Base-by-base conservation (phyloP, 2,797 vertebrate species). In the Gobio occitaniae region DNA sequence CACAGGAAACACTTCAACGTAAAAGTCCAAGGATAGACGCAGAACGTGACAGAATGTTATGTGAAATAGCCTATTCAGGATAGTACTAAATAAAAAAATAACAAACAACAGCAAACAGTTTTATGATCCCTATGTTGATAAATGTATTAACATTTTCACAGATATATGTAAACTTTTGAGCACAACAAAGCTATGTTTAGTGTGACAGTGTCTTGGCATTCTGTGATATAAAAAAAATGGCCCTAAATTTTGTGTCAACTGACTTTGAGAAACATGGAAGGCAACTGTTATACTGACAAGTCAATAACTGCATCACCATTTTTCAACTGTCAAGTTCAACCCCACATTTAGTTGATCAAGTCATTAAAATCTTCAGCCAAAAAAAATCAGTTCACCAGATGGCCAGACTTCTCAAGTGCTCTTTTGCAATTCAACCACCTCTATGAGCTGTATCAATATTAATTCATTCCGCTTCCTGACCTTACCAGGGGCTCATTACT, bases 381-480 rank as follows among this genome's bases (percentile, higher is more conserved):
- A 61, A 32, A 63, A 50, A 21, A 65, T 21, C 0, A 59, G 8
- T 59, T 83, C 44, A 66, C 41, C 56, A 63, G 74, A 71, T 41
- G 29, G 41, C 17, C 68, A 12, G 56, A 17, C n/a, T 47, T 74
- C 56, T 70, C 15, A 66, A 79, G 68, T 44, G 56, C 48, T 56
- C 59, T 77, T 59, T 36, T 7, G 12, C 56, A 59, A 79, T 75
- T 68, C n/a, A 38, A 25, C 54, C 50, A 71, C 69, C 50, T 48
- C 75, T 56, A 50, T 66, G 47, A 80, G 69, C 70, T 69, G 71
- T 76, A 81, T 87, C 78, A 87, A 84, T 84, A 84, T 87, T 81
- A 76, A 87, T 84, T 81, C 7, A 61, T 82, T 63, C 32, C 3
- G 54, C 54, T 87, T 71, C 54, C 81, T 87, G 86, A 84, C 83